Base-by-base conservation (phyloP, 2,888 invertebrate genomes). In the Apeira syringaria region DNA sequence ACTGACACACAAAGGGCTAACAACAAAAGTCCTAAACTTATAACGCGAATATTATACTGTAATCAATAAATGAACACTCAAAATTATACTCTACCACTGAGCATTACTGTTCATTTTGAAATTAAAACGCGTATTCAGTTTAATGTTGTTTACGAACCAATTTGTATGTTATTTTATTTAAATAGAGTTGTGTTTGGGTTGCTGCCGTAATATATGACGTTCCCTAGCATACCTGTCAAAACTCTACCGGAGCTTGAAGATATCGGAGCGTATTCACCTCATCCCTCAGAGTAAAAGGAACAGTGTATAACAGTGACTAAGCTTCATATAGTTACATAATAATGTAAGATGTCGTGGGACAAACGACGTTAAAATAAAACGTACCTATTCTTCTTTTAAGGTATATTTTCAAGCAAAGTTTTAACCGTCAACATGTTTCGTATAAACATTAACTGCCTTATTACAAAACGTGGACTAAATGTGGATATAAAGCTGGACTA, bases 211-310 rank as follows among this genome's bases (percentile, higher is more conserved):
- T 48, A n/a, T n/a, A n/a, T n/a, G n/a, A n/a, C n/a, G n/a, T 38
- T 55, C 60, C 63, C 68, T 64, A 53, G 40, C 43, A 54, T 50
- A 71, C 73, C 76, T 76, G 78, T 76, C 78, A 78, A 60, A 63
- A 49, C 60, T 56, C 50, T 55, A 73, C 47, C 65, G 68, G 70
- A 59, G 70, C 68, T 63, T 68, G 62, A 71, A 75, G 73, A 74
- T 74, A 74, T 74, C 68, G 59, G 60, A 15, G 4, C 15, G 15
- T 20, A 20, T 20, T 69, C 71, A 75, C 67, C 65, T 61, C 57
- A 58, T 61, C 60, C 53, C 61, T 53, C 48, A 47, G 6, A 25
- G 31, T 3, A 5, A 0, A 9, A 12, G 4, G 10, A 12, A 24
- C 15, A 37, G 11, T 15, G 15, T n/a, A 61, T 48, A 56, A 55